A percentile compares a stretch with the other conserved stretches of the same genome.
phyloP scores from a whole-genome alignment of 2,113 vertebrate genomes.

The Varanus komodoensis region DNA sequence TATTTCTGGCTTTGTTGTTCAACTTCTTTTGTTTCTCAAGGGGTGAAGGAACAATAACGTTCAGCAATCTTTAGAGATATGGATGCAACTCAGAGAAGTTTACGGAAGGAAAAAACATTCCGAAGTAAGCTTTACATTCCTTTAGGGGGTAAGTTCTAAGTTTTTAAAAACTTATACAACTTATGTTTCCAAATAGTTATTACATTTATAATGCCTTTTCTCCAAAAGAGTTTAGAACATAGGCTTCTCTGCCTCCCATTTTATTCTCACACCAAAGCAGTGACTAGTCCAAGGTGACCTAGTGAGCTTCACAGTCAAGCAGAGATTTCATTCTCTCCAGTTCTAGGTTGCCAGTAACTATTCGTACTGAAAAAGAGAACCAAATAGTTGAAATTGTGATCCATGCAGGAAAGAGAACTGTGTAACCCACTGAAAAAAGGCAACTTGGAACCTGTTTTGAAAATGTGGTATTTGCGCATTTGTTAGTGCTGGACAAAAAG shows the following conservation, averaged over 20 bases:
- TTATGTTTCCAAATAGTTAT: conserved; percentile 49
- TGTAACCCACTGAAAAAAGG: not conserved
- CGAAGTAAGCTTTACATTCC: not conserved
- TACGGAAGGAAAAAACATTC: conserved; percentile 7
- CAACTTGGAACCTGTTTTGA: not conserved
- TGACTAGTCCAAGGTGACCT: not conserved
- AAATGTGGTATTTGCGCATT: not conserved
- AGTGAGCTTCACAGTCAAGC: not conserved
- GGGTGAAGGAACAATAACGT: rapidly evolving
- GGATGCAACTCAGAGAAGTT: not conserved
- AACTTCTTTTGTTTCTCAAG: rapidly evolving
- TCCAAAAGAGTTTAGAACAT: not conserved
- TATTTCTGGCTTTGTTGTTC: rapidly evolving
- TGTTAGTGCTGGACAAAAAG: not conserved
- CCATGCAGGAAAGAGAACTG: not conserved
- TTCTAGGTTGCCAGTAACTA: not conserved
- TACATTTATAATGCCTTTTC: not conserved
- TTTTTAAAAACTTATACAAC: not conserved
- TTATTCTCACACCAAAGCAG: not conserved
- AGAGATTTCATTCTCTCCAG: not conserved
- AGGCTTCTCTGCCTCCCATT: not conserved
- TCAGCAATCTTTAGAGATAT: not conserved
- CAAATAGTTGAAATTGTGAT: not conserved
- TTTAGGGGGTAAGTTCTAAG: not conserved
- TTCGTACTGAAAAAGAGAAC: not conserved